Conservation (phyloP, 2,113 vertebrate genomes). For the Hemicordylus capensis region DNA sequence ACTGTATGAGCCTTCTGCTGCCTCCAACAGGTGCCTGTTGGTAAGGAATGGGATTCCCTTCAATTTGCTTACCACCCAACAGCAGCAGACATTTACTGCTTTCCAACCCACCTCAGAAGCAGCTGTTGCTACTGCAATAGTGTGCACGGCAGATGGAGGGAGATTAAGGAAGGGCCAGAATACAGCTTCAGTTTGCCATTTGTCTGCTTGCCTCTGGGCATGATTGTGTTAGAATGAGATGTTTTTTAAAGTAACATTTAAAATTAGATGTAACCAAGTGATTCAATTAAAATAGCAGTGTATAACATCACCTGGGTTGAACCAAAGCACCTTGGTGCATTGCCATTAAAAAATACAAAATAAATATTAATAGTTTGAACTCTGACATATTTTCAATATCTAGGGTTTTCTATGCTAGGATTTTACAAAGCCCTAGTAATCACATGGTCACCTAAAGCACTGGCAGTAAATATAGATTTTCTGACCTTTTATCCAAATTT, state of each 20-base stretch:
- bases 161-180: background rate
- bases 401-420: constrained; percentile 38
- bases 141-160: background rate
- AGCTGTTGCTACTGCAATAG: background rate
- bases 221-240: background rate
- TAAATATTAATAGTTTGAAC: constrained; percentile 42
- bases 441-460: background rate
- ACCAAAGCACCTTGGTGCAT: constrained; percentile 21
- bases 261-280: background rate
- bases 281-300: constrained; percentile 23
- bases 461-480: constrained; percentile 25
- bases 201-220: constrained; percentile 17
- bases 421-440: constrained; percentile 53
- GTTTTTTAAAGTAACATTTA: background rate
- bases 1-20: background rate
- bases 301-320: background rate
- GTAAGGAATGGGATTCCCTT: background rate
- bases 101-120: background rate
- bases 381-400: constrained; percentile 49
- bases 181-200: constrained; percentile 1
- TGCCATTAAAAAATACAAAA: constrained; percentile 33
- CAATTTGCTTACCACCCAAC: background rate
- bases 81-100: too few relatives aligned
- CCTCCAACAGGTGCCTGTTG: background rate
- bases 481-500: constrained; percentile 50